Base-by-base conservation (phyloP, 1,140 invertebrate genomes). In the Achatina immaculata region DNA sequence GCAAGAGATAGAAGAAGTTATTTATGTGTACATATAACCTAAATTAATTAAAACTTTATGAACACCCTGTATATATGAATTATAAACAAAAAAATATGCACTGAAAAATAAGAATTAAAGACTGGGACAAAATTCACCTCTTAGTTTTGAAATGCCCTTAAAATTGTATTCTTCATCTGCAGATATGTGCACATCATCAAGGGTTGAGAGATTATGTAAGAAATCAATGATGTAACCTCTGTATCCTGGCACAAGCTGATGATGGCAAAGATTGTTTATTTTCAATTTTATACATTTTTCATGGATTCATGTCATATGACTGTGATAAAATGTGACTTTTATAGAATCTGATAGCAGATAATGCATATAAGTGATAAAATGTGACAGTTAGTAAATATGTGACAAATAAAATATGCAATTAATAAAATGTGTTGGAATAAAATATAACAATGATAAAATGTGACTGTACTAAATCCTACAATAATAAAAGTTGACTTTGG, bases 111-210 rank as follows among this genome's bases (percentile, higher is more conserved):
- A 19, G 65, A 19, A 19, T 28, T 19, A 19, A 34, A 19, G 19
- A 66, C 11, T 66, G 65, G 14, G 14, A 19, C 65, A 11, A 11
- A 11, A 19, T 66, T 66, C 9, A 14, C 14, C 14, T 66, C 31
- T 66, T 66, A 66, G 14, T 66, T 85, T 85, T 3, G 88, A 87
- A n/a, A 91, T 71, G 7, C 87, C 87, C 80, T 87, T 90, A 72
- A 88, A 91, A 43, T 90, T 86, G 79, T 90, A 87, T 71, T 83
- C 85, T 76, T 91, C 90, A 85, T 91, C 90, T 38, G 88, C 90
- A n/a, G 88, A 88, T 36, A 91, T 90, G 75, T 85, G 87, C 40
- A 90, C 86, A 69, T 91, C 90, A 87, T 91, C 90, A 43, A 91
- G 71, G 69, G 89, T 82, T 69, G 51, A 86, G 14, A 91, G 82